Conservation (phyloP, 1,140 invertebrate species). For the Hypsibius dujardini region DNA sequence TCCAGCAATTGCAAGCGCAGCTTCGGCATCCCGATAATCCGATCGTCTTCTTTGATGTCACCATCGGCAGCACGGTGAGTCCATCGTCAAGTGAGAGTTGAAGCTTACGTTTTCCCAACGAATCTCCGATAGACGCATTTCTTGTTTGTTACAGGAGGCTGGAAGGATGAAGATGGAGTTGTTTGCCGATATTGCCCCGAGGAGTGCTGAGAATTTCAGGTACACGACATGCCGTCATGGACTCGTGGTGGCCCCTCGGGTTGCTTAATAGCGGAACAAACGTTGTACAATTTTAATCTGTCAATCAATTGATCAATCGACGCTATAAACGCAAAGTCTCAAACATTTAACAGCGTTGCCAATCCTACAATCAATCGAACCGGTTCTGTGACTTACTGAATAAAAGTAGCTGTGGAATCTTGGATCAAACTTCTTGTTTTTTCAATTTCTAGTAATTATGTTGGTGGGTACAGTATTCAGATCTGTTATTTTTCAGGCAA, state of each 20-base stretch:
- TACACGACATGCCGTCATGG: conserved; percentile 22
- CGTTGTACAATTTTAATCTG: no score
- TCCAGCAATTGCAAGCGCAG: conserved; percentile 80
- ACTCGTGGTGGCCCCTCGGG: no score
- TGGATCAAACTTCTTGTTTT: conserved; percentile 18
- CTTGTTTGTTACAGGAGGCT: conserved; percentile 35
- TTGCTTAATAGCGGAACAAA: no score
- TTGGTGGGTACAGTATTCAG: no score
- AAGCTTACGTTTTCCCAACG: conserved; percentile 13
- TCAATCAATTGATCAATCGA: no score
- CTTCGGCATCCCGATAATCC: conserved; percentile 78
- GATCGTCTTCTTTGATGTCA: conserved; percentile 63
- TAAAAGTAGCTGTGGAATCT: conserved; percentile 18
- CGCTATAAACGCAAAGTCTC: no score
- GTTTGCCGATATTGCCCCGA: conserved; percentile 86
- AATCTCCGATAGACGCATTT: conserved; percentile 15
- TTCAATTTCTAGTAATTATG: conserved; percentile 17
- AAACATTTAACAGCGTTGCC: no score
- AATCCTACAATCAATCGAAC: no score
- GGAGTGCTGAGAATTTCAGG: conserved; percentile 90
- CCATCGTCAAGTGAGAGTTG: conserved; percentile 18
- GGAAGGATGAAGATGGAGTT: conserved; percentile 89
- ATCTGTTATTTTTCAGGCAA: conserved; percentile 43
- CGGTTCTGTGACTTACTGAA: not conserved
- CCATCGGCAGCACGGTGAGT: conserved; percentile 45